phyloP scores from a whole-genome alignment of 2,113 vertebrate species.

The Strix uralensis region DNA sequence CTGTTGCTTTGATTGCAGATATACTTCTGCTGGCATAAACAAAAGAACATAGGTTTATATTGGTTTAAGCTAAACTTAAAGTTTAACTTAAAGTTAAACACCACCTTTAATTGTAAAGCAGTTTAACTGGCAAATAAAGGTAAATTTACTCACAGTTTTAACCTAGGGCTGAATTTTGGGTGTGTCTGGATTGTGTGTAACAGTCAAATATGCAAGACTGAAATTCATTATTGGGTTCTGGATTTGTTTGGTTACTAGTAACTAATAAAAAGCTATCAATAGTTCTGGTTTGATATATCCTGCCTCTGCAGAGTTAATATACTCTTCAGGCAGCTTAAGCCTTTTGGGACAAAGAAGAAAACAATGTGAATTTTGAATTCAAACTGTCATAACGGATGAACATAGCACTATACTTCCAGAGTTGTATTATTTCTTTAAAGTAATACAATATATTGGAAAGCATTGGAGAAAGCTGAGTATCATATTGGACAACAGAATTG shows the following conservation, averaged over 20 bases:
- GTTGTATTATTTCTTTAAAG: background rate
- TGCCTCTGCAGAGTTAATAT: background rate
- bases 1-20: background rate
- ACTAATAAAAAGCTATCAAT: background rate
- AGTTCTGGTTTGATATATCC: background rate
- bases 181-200: background rate
- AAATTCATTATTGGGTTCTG: background rate
- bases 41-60: background rate
- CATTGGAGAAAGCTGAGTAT: background rate
- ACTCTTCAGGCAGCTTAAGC: background rate
- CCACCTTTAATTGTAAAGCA: background rate
- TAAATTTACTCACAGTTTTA: constrained; percentile 8
- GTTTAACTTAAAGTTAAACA: too few relatives aligned
- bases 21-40: background rate
- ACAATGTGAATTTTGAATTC: background rate
- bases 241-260: background rate
- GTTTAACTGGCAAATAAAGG: background rate
- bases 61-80: background rate
- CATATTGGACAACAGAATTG: background rate
- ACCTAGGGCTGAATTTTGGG: background rate
- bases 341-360: background rate
- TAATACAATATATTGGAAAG: background rate
- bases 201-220: background rate
- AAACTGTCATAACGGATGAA: background rate
- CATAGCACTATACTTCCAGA: background rate